Evolutionary conservation across 2,797 vertebrate genomes (phyloP), one percentile per base, ranked within the genome.

Genomic region (Sebastes trivittatus): DNA sequence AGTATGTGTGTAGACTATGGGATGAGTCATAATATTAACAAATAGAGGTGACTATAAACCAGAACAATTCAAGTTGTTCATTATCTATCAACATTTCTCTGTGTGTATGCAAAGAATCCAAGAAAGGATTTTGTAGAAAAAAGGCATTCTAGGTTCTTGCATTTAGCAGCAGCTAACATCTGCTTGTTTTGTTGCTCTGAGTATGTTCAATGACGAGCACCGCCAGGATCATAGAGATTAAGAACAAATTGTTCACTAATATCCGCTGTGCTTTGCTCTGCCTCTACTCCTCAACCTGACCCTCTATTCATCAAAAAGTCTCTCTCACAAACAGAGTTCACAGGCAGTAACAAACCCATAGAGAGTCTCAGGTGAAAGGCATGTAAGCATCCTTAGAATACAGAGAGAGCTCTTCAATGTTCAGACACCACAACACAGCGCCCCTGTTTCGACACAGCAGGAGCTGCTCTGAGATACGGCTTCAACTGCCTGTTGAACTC

Each of bases 321-420:
- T 49, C 14, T 38, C 34, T 32, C n/a, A 30, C 9, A 23, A 6
- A 61, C 29, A 68, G 46, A 68, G 20, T 30, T 56, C 11, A 20
- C 11, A 27, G 23, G 14, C 25, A 54, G 22, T 4, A 27, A 59
- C 23, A 49, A 38, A 36, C 25, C 13, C 42, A 27, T 4, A 16
- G 27, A 58, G 42, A 49, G 25, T 34, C 29, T 36, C 77, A 83
- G 78, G 77, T 84, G 73, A 80, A 4, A 23, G 55, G n/a, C 64
- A n/a, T 18, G 22, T 18, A 59, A 62, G 27, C 42, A 60, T 80
- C 72, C 64, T 65, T 49, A 72, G 27, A 46, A 54, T 49, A 38
- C 27, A 23, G 42, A 77, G 11, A 61, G 55, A 76, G 64, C 86
- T 36, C 49, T 52, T 54, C 10, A 25, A 7, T 13, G 66, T 11